phyloP scores from a whole-genome alignment of 2,888 invertebrate species.

The Ctena decussata region DNA sequence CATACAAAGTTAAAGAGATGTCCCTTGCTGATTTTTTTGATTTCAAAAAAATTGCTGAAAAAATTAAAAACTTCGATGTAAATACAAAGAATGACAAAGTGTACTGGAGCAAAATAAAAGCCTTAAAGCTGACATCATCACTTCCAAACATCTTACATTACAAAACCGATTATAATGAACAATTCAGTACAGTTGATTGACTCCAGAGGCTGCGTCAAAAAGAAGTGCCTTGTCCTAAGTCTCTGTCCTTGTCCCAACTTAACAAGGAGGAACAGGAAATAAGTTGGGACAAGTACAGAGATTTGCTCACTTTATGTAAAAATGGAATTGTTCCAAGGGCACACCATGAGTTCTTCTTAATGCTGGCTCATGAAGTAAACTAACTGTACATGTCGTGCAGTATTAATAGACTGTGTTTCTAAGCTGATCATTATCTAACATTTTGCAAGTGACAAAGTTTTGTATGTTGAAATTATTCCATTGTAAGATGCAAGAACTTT shows the following conservation, averaged over 20 bases:
- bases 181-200: not conserved
- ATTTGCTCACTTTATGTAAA: conserved; percentile 25
- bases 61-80: conserved; percentile 41
- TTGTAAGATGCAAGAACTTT: too few relatives aligned
- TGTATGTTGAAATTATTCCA: too few relatives aligned
- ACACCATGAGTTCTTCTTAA: conserved; percentile 32
- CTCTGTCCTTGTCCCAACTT: not conserved
- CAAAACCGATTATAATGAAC: conserved; percentile 38
- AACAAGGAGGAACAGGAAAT: not conserved
- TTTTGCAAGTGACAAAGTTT: too few relatives aligned
- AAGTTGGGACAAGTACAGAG: conserved; percentile 12
- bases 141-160: conserved; percentile 21
- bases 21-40: conserved; percentile 31
- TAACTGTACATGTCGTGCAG: too few relatives aligned
- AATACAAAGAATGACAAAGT: conserved; percentile 38
- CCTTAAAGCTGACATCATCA: conserved; percentile 7
- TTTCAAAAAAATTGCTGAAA: conserved; percentile 27
- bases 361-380: conserved; percentile 22
- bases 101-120: conserved; percentile 19
- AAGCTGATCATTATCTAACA: too few relatives aligned
- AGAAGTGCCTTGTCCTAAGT: not conserved
- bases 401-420: too few relatives aligned
- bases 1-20: conserved; percentile 49
- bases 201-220: not conserved
- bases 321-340: conserved; percentile 24